phyloP scores from a whole-genome alignment of 2,797 vertebrate genomes.

The Moxostoma hubbsi region DNA sequence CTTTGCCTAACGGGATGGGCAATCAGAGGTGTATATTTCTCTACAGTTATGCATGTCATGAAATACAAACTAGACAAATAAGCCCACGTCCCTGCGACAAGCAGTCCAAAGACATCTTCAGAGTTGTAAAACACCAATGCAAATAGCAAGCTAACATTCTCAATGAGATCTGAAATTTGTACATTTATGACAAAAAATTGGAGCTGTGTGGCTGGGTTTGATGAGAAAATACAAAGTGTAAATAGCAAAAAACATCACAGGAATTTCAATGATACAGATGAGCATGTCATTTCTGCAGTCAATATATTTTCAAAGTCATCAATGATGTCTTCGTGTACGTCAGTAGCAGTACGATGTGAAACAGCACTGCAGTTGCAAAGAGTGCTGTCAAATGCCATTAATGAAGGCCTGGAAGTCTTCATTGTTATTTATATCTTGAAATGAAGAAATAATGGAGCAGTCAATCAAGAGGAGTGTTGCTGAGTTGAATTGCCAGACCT shows the following conservation, averaged over 20 bases:
- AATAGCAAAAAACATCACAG: background rate
- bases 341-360: background rate
- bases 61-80: background rate
- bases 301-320: background rate
- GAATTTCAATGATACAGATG: background rate
- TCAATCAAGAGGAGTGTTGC: too few relatives aligned
- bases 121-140: too few relatives aligned
- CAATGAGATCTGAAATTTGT: background rate
- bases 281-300: background rate
- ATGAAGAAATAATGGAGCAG: too few relatives aligned
- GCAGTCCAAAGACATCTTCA: background rate
- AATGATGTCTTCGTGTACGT: too few relatives aligned
- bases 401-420: too few relatives aligned
- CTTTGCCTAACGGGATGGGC: slow-evolving; percentile 13
- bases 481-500: too few relatives aligned
- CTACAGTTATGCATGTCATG: slow-evolving; percentile 10
- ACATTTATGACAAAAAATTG: slow-evolving; percentile 3
- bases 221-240: background rate
- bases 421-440: too few relatives aligned
- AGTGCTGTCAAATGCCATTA: background rate
- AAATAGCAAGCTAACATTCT: too few relatives aligned
- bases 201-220: background rate
- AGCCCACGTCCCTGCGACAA: background rate
- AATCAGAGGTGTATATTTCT: background rate
- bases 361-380: background rate